Conservation (phyloP, 1,140 invertebrate species). For the Drosophila nebulosa region DNA sequence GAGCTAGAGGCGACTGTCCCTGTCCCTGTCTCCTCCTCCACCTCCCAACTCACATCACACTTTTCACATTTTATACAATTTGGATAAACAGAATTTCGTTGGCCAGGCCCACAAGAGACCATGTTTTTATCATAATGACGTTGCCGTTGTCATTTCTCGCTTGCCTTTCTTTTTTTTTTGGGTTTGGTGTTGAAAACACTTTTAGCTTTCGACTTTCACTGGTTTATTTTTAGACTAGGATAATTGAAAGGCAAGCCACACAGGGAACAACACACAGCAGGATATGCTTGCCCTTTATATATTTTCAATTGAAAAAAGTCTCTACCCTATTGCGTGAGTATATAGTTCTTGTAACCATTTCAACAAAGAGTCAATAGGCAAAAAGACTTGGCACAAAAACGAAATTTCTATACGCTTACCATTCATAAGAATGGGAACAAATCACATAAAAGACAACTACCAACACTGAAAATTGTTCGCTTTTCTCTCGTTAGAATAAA, state of each 20-base stretch:
- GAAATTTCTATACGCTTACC: neutral
- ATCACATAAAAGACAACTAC: too few relatives aligned
- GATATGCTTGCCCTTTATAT: slow-evolving; percentile 35
- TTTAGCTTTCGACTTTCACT: neutral
- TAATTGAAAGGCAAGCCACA: slow-evolving; percentile 68
- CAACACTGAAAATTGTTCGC: too few relatives aligned
- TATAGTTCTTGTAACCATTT: neutral
- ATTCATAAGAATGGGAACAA: too few relatives aligned
- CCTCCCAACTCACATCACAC: slow-evolving; percentile 3
- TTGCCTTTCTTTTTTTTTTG: slow-evolving; percentile 4
- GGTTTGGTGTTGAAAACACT: slow-evolving; percentile 32
- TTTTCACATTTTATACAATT: slow-evolving; percentile 56
- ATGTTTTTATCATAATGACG: slow-evolving; percentile 67
- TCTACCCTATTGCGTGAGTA: slow-evolving; percentile 16
- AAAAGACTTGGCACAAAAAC: neutral
- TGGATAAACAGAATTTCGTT: slow-evolving; percentile 56
- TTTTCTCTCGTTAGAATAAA: too few relatives aligned
- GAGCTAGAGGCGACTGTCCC: slow-evolving; percentile 46
- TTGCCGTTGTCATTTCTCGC: slow-evolving; percentile 45
- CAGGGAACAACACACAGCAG: slow-evolving; percentile 26
- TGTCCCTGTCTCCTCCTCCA: neutral
- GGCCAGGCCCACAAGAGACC: slow-evolving; percentile 25
- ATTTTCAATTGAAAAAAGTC: slow-evolving; percentile 51
- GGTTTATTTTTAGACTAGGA: slow-evolving; percentile 67
- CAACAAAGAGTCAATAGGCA: neutral